phyloP scores from a whole-genome alignment of 2,113 vertebrate species.

The Ibidorhyncha struthersii region DNA sequence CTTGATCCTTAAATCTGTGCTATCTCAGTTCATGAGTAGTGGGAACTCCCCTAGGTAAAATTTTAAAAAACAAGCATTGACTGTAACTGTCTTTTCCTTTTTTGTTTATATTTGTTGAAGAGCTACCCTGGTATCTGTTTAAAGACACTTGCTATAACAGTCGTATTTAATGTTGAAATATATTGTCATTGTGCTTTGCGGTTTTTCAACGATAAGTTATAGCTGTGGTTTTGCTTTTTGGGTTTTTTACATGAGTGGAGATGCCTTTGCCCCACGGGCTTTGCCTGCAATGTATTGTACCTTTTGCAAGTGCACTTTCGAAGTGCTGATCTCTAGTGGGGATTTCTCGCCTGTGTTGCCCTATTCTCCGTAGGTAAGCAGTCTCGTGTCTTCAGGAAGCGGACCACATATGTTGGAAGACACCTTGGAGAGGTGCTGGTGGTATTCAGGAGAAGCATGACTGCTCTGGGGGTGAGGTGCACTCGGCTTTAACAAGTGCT shows the following conservation, averaged over 20 bases:
- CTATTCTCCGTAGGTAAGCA: not conserved
- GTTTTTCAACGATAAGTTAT: not conserved
- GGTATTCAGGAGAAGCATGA: not conserved
- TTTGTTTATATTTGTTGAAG: slow-evolving; percentile 7
- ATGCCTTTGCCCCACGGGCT: not conserved
- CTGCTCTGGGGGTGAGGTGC: not conserved
- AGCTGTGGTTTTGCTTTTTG: not conserved
- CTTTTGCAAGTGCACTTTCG: not conserved
- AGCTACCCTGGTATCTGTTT: slow-evolving; percentile 22
- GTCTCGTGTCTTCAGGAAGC: not conserved
- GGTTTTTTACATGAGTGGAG: not conserved
- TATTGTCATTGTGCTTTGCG: not conserved
- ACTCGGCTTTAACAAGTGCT: not conserved
- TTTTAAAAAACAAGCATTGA: slow-evolving; percentile 10
- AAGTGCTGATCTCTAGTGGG: not conserved
- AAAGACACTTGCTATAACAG: slow-evolving; percentile 13
- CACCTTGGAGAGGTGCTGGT: not conserved
- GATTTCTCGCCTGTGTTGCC: not conserved
- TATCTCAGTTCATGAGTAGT: slow-evolving; percentile 1
- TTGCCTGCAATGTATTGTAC: not conserved
- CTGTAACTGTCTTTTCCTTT: slow-evolving; percentile 46
- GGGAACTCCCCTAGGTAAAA: slow-evolving; percentile 52
- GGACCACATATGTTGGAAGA: not conserved
- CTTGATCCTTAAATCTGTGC: not conserved
- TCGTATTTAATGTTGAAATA: not conserved